Evolutionary conservation across 2,797 vertebrate genomes (phyloP), one percentile per base, ranked within the genome.

Genomic region (Botia almorhae): DNA sequence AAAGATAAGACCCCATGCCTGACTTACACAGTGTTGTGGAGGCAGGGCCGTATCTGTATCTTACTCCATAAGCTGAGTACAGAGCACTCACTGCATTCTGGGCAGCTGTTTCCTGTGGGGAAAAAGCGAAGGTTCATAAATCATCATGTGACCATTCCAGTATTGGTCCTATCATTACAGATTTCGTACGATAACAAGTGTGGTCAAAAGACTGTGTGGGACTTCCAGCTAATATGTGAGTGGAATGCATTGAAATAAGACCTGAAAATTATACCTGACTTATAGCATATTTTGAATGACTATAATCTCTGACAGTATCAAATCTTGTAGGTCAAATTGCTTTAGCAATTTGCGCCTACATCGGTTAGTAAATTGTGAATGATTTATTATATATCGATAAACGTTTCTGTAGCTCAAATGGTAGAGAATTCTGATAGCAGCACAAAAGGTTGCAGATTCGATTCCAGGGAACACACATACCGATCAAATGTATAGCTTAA

Each of bases 1-100:
- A 46, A 61, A 81, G 48, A 68, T 53, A 70, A 77, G 36, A 69
- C 33, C 2, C 33, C 2, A 68, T 70, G 12, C 5, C 23, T 88
- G 85, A 95, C 97, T 97, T 92, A 99, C 98, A 99, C 82, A 99
- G 88, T 2, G 95, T 99, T 80, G 95, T 96, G 77, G 97, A 97
- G 51, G 97, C 98, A 53, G 97, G 98, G 43, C 98, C 97, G 0
- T 98, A 95, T 95, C 93, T 93, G 86, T 99, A 99, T 79, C 87
- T 93, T 61, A 97, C 88, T 58, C 97, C 96, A 4, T 98, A 94
- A 13, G 95, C 96, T 0, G 97, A 98, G 82, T 94, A 95, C 80
- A 99, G 91, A 12, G 97, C 97, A 0, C 93, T 94, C 80, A 99
- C 96, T 36, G 97, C 98, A 76, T 95, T 96, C 19, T 95, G 93